These are phyloP conservation scores for Protosalanx chinensis DNA, from an alignment of 2,797 vertebrate species.

Conservation along the genomic window DNA sequence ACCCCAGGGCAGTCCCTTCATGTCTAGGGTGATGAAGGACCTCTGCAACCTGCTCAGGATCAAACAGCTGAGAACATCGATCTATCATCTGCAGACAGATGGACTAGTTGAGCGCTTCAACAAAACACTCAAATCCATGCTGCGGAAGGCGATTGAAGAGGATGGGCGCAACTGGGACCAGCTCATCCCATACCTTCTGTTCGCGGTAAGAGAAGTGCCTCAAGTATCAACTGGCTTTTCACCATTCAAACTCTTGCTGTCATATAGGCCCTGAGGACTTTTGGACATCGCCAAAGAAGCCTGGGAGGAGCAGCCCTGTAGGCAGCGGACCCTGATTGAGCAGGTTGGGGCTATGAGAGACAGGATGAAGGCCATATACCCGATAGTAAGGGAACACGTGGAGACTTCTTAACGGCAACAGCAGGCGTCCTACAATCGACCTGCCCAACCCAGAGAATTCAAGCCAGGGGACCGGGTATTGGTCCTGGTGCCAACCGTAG, in stretches of 20 bases:
- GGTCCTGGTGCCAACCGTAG: conserved; percentile 8
- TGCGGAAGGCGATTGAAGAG: not conserved
- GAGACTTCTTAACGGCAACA: not conserved
- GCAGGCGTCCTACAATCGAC: not conserved
- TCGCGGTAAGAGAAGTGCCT: not conserved
- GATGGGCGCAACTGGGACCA: conserved; percentile 16
- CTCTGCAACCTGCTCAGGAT: conserved; percentile 1
- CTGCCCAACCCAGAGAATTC: conserved; percentile 8
- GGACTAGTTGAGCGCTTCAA: not conserved
- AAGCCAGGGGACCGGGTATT: conserved; percentile 9
- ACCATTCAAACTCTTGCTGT: not conserved
- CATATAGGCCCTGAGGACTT: not conserved
- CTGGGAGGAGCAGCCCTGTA: too few relatives aligned
- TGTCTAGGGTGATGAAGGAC: not conserved
- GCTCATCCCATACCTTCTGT: not conserved
- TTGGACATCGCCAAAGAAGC: too few relatives aligned
- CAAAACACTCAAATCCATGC: conserved; percentile 2
- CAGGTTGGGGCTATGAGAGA: too few relatives aligned
- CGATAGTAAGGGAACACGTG: conserved; percentile 8
- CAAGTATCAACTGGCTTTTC: not conserved
- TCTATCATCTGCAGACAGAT: too few relatives aligned
- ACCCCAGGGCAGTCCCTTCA: not conserved
- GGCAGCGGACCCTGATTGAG: too few relatives aligned
- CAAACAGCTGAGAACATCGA: conserved; percentile 8
- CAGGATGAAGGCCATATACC: not conserved